These are phyloP conservation scores for Oscheius sp. DNA, from an alignment of 2,888 invertebrate species.

Conservation along the genomic window DNA sequence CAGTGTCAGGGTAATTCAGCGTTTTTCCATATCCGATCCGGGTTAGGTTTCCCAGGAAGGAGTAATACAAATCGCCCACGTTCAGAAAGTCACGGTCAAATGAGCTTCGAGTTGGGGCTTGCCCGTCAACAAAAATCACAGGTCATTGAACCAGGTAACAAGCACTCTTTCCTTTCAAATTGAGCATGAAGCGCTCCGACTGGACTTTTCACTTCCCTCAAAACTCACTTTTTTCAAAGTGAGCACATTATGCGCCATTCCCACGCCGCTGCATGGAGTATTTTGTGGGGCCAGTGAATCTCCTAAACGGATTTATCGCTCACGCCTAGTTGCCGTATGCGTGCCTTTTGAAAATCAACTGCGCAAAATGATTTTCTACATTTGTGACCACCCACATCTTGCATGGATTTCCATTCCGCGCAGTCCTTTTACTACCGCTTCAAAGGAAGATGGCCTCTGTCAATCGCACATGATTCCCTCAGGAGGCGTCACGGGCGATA, in stretches of 20 bases:
- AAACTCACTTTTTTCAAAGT: not conserved
- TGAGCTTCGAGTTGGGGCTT: not conserved
- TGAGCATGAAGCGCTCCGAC: not conserved
- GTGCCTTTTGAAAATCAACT: conserved; percentile 16
- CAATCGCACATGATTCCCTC: conserved; percentile 18
- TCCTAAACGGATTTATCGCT: conserved; percentile 30
- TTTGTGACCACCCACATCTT: too few relatives aligned
- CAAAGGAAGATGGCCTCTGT: conserved; percentile 8
- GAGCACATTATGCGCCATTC: conserved; percentile 13
- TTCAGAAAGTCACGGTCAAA: not conserved
- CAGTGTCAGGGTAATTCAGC: conserved; percentile 16
- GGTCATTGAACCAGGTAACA: not conserved
- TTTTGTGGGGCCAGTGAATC: conserved; percentile 25
- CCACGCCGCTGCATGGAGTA: conserved; percentile 22
- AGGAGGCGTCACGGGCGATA: conserved; percentile 10
- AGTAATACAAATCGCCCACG: not conserved
- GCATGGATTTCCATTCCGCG: not conserved
- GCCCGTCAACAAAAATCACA: not conserved
- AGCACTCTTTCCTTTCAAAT: not conserved
- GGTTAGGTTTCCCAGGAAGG: not conserved
- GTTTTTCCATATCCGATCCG: not conserved
- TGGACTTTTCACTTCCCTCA: not conserved
- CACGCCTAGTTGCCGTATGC: conserved; percentile 23
- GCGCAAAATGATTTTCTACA: not conserved
- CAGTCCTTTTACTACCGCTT: too few relatives aligned